Conservation (phyloP, 2,888 invertebrate genomes). For the Cartodere bifasciata region DNA sequence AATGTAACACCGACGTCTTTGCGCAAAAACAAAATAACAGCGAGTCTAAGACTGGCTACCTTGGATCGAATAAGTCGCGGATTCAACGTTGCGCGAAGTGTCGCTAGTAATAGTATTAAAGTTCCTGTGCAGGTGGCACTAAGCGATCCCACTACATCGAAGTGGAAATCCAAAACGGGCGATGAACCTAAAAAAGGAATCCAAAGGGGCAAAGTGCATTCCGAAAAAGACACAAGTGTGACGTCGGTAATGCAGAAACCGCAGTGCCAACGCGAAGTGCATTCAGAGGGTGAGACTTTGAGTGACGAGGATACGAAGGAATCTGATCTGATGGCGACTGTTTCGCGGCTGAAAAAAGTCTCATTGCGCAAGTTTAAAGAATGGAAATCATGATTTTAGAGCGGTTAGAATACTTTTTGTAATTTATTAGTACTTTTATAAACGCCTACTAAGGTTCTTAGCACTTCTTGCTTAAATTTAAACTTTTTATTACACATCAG, state of each 20-base stretch:
- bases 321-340: conserved; percentile 59
- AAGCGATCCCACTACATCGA: conserved; percentile 47
- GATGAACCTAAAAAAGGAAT: conserved; percentile 37
- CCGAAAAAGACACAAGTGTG: conserved; percentile 41
- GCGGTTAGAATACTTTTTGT: no score
- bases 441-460: no score
- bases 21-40: conserved; percentile 42
- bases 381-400: conserved; percentile 59
- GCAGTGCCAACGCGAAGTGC: conserved; percentile 47
- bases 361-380: conserved; percentile 65
- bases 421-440: no score
- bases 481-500: no score
- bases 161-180: conserved; percentile 28
- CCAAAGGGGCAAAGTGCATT: conserved; percentile 43
- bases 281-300: conserved; percentile 58
- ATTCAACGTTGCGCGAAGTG: conserved; percentile 53
- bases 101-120: conserved; percentile 45
- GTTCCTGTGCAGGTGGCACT: conserved; percentile 43
- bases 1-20: conserved; percentile 47
- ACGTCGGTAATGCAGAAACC: conserved; percentile 31
- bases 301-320: conserved; percentile 50
- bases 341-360: conserved; percentile 65
- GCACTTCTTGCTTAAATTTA: no score
- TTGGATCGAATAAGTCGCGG: conserved; percentile 54
- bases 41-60: conserved; percentile 41